A percentile compares a stretch with the other conserved stretches of the same genome.
phyloP scores from a whole-genome alignment of 2,888 invertebrate genomes.

The Adela reaumurella region DNA sequence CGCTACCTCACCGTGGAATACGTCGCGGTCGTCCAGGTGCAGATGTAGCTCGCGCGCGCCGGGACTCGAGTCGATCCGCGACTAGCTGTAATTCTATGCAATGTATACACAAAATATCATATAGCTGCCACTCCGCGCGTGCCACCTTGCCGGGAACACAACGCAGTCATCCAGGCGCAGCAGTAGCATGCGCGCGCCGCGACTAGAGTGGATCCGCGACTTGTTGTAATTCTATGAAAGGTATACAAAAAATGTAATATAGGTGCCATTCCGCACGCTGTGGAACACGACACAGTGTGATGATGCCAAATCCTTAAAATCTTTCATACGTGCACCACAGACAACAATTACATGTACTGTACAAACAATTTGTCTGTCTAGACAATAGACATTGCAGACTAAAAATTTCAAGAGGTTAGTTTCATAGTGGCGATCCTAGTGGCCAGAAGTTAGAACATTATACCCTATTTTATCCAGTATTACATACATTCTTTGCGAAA shows the following conservation, averaged over 20 bases:
- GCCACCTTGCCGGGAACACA: constrained; percentile 81
- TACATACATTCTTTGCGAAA: no score
- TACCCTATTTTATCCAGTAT: no score
- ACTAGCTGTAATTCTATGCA: constrained; percentile 82
- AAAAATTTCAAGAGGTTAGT: no score
- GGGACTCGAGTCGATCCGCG: constrained; percentile 76
- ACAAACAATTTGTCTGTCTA: neutral
- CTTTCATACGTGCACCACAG: no score
- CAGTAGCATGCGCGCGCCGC: constrained; percentile 70
- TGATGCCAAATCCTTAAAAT: no score
- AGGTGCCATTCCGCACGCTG: constrained; percentile 76
- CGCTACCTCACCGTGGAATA: constrained; percentile 81
- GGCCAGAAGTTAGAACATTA: no score
- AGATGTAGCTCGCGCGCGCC: constrained; percentile 72
- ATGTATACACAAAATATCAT: constrained; percentile 4
- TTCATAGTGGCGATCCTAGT: no score
- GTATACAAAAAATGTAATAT: no score
- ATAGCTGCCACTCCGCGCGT: constrained; percentile 71
- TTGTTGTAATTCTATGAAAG: constrained; percentile 79
- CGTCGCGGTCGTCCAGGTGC: constrained; percentile 60
- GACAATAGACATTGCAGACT: no score
- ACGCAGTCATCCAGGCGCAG: constrained; percentile 64
- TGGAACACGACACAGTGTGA: constrained; percentile 66
- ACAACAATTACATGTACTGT: no score
- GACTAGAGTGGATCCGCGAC: constrained; percentile 77